A percentile compares a stretch with the other conserved stretches of the same genome.
Evolutionary conservation across 1,140 invertebrate genomes (phyloP).

Genomic region (Pogonomyrmex californicus): DNA sequence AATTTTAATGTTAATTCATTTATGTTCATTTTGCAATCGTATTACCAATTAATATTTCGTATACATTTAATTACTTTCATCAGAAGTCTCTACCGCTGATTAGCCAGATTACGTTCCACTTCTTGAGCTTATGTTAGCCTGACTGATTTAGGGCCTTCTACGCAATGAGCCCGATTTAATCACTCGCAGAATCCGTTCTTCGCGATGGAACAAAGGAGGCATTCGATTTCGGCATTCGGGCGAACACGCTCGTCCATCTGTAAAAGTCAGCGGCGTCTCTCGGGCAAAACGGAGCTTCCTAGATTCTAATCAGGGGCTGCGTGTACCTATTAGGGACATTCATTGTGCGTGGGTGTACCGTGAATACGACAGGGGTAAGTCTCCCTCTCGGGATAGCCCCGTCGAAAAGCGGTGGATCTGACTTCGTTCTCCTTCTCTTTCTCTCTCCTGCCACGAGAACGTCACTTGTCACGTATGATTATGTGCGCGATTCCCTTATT

Average conservation of each 20-base stretch:
- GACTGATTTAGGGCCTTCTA: not conserved
- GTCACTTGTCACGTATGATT: conserved; percentile 84
- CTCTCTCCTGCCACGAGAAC: conserved; percentile 71
- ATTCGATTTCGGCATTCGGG: conserved; percentile 43
- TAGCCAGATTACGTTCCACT: not conserved
- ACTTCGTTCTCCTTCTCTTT: conserved; percentile 59
- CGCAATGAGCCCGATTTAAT: conserved; percentile 35
- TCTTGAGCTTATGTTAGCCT: not conserved
- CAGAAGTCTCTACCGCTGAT: not conserved
- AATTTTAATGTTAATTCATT: not conserved
- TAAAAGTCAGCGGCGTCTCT: conserved; percentile 70
- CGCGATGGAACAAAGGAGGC: conserved; percentile 54
- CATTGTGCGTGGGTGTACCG: conserved; percentile 85
- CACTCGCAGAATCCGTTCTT: conserved; percentile 41
- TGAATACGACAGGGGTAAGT: conserved; percentile 75
- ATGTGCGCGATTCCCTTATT: conserved; percentile 79
- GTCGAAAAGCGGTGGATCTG: conserved; percentile 71
- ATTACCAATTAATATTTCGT: not conserved
- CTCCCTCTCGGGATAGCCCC: conserved; percentile 72
- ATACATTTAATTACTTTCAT: not conserved
- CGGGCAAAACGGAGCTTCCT: conserved; percentile 70
- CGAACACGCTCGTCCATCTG: conserved; percentile 43
- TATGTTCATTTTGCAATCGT: not conserved
- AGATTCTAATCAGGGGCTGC: conserved; percentile 85
- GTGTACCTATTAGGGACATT: conserved; percentile 85